Base-by-base conservation (phyloP, 37 sponge, comb jelly and placozoan genomes). In the Halisarca cf. caerulea region DNA sequence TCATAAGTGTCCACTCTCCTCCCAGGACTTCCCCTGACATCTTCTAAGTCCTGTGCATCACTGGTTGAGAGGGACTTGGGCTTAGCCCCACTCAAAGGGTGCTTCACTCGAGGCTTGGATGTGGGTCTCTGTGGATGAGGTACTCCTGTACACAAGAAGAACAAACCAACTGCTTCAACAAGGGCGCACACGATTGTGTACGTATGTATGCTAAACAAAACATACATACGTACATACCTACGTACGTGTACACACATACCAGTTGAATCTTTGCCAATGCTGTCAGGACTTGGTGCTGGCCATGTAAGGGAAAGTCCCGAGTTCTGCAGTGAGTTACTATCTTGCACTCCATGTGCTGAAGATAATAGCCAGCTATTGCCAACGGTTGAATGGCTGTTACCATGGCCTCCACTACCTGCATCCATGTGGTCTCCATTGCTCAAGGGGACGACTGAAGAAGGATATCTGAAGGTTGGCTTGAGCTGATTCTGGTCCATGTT, bases 21-120 rank as follows among this genome's bases (percentile, higher is more conserved):
- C 1, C 7, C 18, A n/a, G 45, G 45, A 2, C 45, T 37, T 0
- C 24, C 2, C 45, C 36, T 35, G 24, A 40, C 44, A 2, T 40
- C 77, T 0, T 21, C 77, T 41, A 21, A 36, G 2, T 41, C 77
- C 21, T 17, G 43, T 20, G 77, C 2, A 2, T 15, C 77, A 40
- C 45, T 43, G 45, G 45, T 8, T 20, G 64, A n/a, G 30, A 62
- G 64, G 30, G 7, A 4, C 44, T 40, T 40, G 15, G 8, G 37
- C 79, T 83, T 77, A 38, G 78, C 40, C 18, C 74, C 84, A 41
- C 66, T 47, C 86, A 92, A 82, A 20, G 92, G 92, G 78, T 92
- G 88, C 58, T 85, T 82, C 25, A 88, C 92, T 34, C 85, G 66
- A 0, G 92, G 92, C 75, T 92, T 92, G 0, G 89, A 88, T 32